A percentile compares a stretch with the other conserved stretches of the same genome.
Evolutionary conservation across 2,888 invertebrate species (phyloP).

Genomic region (Leucoptera coffeella): DNA sequence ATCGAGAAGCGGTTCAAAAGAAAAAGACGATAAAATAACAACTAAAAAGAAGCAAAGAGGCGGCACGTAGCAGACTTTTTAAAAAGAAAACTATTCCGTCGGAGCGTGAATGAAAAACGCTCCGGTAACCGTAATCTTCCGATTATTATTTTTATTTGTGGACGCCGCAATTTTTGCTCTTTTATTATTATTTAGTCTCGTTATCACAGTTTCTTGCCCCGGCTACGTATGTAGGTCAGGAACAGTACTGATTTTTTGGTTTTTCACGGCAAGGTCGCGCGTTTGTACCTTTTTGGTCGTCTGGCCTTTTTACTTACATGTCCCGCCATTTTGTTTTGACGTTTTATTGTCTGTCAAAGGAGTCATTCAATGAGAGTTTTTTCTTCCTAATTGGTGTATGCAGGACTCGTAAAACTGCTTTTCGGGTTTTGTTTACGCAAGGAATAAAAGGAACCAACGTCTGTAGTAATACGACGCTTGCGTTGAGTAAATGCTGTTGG

Average conservation of each 20-base stretch:
- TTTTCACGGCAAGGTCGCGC: constrained; percentile 38
- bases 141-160: constrained; percentile 47
- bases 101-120: constrained; percentile 50
- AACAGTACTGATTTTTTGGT: constrained; percentile 28
- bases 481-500: no score
- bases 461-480: no score
- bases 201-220: constrained; percentile 30
- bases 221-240: constrained; percentile 45
- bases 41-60: constrained; percentile 30
- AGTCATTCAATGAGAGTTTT: no score
- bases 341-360: no score
- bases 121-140: constrained; percentile 39
- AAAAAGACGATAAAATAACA: constrained; percentile 39
- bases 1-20: constrained; percentile 51
- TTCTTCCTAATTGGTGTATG: no score
- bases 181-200: constrained; percentile 39
- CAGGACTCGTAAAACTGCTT: no score
- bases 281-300: constrained; percentile 19
- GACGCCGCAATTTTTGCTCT: constrained; percentile 15
- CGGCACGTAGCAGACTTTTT: constrained; percentile 39
- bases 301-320: constrained; percentile 10
- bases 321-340: no score
- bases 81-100: constrained; percentile 47
- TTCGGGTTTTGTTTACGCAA: no score
- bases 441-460: no score